Evolutionary conservation across 2,888 invertebrate genomes (phyloP), one percentile per base, ranked within the genome.

Genomic region (Zonitis immaculata): DNA sequence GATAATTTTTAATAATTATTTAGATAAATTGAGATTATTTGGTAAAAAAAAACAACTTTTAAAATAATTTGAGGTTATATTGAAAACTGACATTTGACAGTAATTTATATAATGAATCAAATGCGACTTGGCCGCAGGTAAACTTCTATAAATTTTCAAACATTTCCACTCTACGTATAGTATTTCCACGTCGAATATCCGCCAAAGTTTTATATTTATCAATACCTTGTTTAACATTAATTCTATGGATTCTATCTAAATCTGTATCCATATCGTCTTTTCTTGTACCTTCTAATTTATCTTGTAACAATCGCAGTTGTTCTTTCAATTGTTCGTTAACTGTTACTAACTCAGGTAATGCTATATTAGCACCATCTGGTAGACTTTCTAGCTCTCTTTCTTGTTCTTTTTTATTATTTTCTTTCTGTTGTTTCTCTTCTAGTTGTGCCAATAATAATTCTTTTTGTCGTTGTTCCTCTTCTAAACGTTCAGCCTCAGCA

Each of bases 181-280:
- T 75, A 56, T 75, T 75, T 43, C 75, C 75, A 56, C 71, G 67
- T 43, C 75, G 66, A 57, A 75, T 74, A 58, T 73, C 73, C 2
- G 67, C 63, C 49, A 75, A 60, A 27, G 75, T 75, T 58, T 74
- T 73, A 58, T 73, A 75, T 63, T 75, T 75, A 54, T 73, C 67
- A 5, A 66, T 58, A n/a, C 73, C 74, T 52, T 70, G 66, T 27
- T 59, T 53, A 11, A 75, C 49, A 61, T 75, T 75, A 20, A 70
- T 65, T 57, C 72, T 65, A 49, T 75, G 73, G 45, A 75, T 73
- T 56, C 67, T 71, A 54, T 74, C 74, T 50, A 73, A 55, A 9
- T 67, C 62, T 0, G 72, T 73, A 44, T 74, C 73, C 56, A 70
- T 66, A 25, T 63, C 66, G 49, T 65, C 65, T 12, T 68, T 66